Conservation (phyloP, 1,140 invertebrate species). For the Galleria mellonella region DNA sequence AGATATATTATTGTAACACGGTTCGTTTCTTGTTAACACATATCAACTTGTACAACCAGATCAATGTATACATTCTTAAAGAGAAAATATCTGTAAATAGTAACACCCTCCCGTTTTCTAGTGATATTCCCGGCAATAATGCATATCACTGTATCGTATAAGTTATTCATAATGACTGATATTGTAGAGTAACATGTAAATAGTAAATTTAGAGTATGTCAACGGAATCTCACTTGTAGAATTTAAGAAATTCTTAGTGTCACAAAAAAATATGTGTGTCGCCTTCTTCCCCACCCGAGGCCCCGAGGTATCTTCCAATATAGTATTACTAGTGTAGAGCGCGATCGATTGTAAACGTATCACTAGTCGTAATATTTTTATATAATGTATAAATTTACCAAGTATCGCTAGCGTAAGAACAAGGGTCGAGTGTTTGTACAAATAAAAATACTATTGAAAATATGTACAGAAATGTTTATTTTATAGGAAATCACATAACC, state of each 20-base stretch:
- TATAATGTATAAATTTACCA: slow-evolving; percentile 26
- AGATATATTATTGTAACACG: no score
- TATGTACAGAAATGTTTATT: slow-evolving; percentile 75
- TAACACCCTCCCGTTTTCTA: slow-evolving; percentile 19
- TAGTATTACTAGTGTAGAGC: slow-evolving; percentile 20
- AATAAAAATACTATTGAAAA: slow-evolving; percentile 69
- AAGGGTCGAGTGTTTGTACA: slow-evolving; percentile 26
- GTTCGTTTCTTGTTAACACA: no score
- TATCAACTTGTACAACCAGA: no score
- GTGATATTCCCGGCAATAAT: slow-evolving; percentile 69
- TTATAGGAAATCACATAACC: slow-evolving; percentile 69
- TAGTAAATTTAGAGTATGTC: slow-evolving; percentile 20
- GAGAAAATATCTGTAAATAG: slow-evolving; percentile 24
- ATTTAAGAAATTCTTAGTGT: slow-evolving; percentile 41
- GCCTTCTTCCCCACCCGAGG: slow-evolving; percentile 21
- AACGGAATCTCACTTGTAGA: slow-evolving; percentile 36
- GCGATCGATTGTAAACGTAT: slow-evolving; percentile 6
- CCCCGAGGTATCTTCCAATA: slow-evolving; percentile 25
- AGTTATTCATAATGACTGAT: slow-evolving; percentile 46
- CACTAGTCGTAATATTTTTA: slow-evolving; percentile 35
- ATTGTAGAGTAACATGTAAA: slow-evolving; percentile 34
- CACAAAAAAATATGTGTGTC: slow-evolving; percentile 31
- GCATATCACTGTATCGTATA: slow-evolving; percentile 49
- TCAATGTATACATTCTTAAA: neutral
- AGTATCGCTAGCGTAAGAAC: no score